Evolutionary conservation across 2,113 vertebrate genomes (phyloP).

Genomic region (Acrocephalus kingi): DNA sequence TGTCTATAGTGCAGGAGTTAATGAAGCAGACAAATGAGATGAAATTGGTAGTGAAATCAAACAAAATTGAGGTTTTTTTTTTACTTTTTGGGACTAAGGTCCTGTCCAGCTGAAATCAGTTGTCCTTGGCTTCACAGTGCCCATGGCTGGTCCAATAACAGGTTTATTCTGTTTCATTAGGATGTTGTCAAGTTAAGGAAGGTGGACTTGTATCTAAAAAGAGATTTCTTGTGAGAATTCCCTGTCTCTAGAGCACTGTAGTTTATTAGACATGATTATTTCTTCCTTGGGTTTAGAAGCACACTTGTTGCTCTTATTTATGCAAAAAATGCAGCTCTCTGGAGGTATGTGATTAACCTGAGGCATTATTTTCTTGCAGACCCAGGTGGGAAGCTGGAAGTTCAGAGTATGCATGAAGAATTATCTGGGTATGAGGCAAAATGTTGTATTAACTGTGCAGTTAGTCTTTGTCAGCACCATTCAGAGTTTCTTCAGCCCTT

Average conservation of each 20-base stretch:
- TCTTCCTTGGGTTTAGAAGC: neutral
- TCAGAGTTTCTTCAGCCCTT: neutral
- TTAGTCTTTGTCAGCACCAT: constrained; percentile 7
- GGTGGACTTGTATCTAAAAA: neutral
- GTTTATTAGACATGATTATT: neutral
- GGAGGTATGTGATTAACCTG: neutral
- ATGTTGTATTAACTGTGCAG: neutral
- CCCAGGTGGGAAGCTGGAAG: constrained; percentile 3
- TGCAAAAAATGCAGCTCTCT: neutral
- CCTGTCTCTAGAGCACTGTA: neutral
- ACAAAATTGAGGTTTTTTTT: neutral
- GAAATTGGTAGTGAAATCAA: neutral
- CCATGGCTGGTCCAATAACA: neutral
- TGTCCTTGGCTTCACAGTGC: neutral
- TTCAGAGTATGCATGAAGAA: neutral
- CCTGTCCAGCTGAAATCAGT: neutral
- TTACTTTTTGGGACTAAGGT: neutral
- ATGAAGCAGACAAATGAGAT: neutral
- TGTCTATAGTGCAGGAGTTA: neutral
- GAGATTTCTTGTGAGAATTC: neutral
- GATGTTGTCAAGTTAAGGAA: neutral
- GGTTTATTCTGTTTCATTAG: constrained; percentile 18
- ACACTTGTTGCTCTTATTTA: neutral
- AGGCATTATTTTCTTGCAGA: neutral
- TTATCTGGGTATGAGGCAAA: neutral